Percentiles rank a stretch among this genome's conserved stretches.
Evolutionary conservation across 92 coral and sea anemone species (phyloP).

Genomic region (Umimayanthus chanpuru): DNA sequence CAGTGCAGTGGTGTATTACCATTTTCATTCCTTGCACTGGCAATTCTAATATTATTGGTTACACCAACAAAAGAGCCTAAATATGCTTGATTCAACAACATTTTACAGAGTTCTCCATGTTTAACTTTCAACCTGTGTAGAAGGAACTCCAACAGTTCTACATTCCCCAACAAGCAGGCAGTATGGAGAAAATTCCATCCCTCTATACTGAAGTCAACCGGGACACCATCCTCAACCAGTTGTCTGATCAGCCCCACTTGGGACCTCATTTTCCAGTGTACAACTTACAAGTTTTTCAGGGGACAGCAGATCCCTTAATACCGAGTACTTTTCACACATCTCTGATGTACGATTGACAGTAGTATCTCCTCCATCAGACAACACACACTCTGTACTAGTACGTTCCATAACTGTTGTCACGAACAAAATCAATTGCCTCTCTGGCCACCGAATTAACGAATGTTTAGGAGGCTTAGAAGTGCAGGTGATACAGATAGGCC

Average conservation of each 20-base stretch:
- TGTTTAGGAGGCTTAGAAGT: background rate
- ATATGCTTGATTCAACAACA: too few species aligned
- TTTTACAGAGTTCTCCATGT: background rate
- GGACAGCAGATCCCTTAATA: background rate
- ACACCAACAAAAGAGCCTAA: too few species aligned
- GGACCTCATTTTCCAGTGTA: background rate
- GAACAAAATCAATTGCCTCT: too few species aligned
- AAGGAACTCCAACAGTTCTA: background rate
- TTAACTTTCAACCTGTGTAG: background rate
- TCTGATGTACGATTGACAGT: background rate
- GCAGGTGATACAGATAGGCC: too few species aligned
- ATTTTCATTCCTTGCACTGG: background rate
- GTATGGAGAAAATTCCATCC: background rate
- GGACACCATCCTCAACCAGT: background rate
- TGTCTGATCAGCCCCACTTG: background rate
- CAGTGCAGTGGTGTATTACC: background rate
- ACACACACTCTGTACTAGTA: background rate
- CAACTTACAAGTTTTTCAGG: too few species aligned
- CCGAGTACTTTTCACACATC: background rate
- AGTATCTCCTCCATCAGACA: background rate
- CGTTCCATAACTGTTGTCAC: background rate
- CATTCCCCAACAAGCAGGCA: background rate
- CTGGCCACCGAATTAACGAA: too few species aligned
- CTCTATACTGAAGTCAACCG: background rate
- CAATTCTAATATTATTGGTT: too few species aligned